Conservation (phyloP, 2,888 invertebrate genomes). For the Morpho helenor region DNA sequence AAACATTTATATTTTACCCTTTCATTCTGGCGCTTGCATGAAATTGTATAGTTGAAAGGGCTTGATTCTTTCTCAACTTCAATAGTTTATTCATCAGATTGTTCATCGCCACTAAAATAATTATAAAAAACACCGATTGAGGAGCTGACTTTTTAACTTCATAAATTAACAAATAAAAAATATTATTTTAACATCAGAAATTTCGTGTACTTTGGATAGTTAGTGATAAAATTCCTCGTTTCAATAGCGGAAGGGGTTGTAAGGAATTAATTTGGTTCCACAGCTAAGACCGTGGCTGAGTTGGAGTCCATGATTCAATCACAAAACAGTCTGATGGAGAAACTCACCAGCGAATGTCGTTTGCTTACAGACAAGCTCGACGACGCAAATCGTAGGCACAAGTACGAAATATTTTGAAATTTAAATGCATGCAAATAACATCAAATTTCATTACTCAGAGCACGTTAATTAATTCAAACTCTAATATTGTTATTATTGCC, state of each 20-base stretch:
- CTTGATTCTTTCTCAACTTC: slow-evolving; percentile 60
- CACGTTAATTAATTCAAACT: slow-evolving; percentile 24
- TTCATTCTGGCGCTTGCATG: slow-evolving; percentile 75
- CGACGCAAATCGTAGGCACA: slow-evolving; percentile 92
- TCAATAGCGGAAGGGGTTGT: slow-evolving; percentile 4
- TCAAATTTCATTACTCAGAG: slow-evolving; percentile 17
- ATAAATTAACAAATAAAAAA: too few relatives aligned
- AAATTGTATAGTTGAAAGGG: slow-evolving; percentile 61
- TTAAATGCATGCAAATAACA: slow-evolving; percentile 51
- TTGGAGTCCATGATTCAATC: slow-evolving; percentile 93
- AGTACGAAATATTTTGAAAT: slow-evolving; percentile 82
- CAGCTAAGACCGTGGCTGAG: slow-evolving; percentile 93
- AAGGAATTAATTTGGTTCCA: slow-evolving; percentile 65
- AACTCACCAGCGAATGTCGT: slow-evolving; percentile 93
- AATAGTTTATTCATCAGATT: slow-evolving; percentile 86
- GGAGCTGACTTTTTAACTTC: too few relatives aligned
- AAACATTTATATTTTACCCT: slow-evolving; percentile 78
- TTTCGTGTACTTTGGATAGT: neutral
- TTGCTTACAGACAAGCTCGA: slow-evolving; percentile 93
- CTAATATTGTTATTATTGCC: slow-evolving; percentile 59
- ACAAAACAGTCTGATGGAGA: slow-evolving; percentile 96
- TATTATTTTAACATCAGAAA: too few relatives aligned
- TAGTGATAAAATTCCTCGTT: neutral
- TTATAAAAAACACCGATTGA: neutral
- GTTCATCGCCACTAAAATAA: slow-evolving; percentile 39